Evolutionary conservation across 2,888 invertebrate species (phyloP), one percentile per base, ranked within the genome.

Genomic region (Drosophila pegasa): DNA sequence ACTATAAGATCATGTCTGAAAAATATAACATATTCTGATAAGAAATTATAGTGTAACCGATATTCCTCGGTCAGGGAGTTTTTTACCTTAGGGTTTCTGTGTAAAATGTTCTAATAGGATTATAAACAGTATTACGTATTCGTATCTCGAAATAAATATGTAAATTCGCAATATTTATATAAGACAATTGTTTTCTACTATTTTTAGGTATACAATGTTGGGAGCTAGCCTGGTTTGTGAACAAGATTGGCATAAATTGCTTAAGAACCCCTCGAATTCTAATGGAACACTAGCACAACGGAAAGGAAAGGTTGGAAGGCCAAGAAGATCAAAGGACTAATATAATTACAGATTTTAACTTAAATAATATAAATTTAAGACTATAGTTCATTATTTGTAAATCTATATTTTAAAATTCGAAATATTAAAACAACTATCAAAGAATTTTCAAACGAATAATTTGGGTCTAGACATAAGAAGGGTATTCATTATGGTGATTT

Each of bases 191-290:
- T n/a, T n/a, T n/a, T n/a, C n/a, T n/a, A n/a, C n/a, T n/a, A n/a
- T n/a, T 25, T 47, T 27, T 91, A 95, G 95, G 94, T 98, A 97
- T 94, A 97, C 97, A 93, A 95, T 98, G 94, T 94, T 98, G 88
- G 96, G 97, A 91, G 98, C 98, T 79, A 96, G 95, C 91, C 94
- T 98, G 91, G 96, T 98, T 78, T 98, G 98, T 94, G 98, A 98
- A 93, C 96, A 97, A 93, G 98, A 98, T 93, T 98, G 97, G 96
- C 97, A 97, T 93, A 98, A 98, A 93, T 94, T 98, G 91, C 95
- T 97, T 93, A 97, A 97, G 93, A 94, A 94, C 84, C 95, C 95
- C 82, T 75, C 90, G 78, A 93, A 94, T 86, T 91, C 93, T 76
- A 93, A 94, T 80, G 95, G 95, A 82, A 93, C 94, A 72, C 93